A percentile compares a stretch with the other conserved stretches of the same genome.
Conservation (phyloP, 1,140 invertebrate genomes). For the Temnothorax curvispinosus region DNA sequence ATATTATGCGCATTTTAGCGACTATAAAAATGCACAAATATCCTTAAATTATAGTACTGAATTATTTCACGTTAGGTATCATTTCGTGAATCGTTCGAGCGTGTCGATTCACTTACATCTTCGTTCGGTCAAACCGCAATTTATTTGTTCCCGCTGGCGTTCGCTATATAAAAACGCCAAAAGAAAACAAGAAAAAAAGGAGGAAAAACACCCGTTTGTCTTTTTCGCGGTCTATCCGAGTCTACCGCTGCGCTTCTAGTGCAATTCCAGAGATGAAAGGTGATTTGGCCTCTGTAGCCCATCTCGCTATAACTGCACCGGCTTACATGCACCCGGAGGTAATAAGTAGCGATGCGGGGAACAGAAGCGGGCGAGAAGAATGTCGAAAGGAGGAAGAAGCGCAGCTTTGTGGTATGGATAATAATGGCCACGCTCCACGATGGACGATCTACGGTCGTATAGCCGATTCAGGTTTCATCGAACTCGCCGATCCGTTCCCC, state of each 20-base stretch:
- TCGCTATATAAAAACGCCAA: conserved; percentile 16
- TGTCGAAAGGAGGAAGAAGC: not conserved
- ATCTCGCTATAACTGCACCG: conserved; percentile 1
- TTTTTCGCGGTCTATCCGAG: conserved; percentile 12
- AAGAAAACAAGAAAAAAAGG: not conserved
- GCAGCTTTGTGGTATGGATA: not conserved
- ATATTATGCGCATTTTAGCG: not conserved
- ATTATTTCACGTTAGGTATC: conserved; percentile 10
- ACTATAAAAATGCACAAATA: not conserved
- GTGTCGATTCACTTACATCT: conserved; percentile 12
- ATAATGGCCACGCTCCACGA: not conserved
- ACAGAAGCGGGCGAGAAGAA: not conserved
- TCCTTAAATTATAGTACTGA: not conserved
- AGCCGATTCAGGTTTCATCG: not conserved
- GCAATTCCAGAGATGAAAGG: conserved; percentile 47
- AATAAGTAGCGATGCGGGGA: not conserved
- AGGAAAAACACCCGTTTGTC: too few species aligned
- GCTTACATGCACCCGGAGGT: conserved; percentile 6
- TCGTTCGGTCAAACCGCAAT: conserved; percentile 13
- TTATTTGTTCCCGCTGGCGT: conserved; percentile 20
- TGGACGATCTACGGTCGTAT: not conserved
- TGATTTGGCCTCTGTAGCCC: not conserved
- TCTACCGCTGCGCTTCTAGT: not conserved
- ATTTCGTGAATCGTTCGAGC: not conserved
- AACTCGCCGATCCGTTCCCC: not conserved